Evolutionary conservation across 2,113 vertebrate species (phyloP).

Genomic region (Nycticebus coucang): DNA sequence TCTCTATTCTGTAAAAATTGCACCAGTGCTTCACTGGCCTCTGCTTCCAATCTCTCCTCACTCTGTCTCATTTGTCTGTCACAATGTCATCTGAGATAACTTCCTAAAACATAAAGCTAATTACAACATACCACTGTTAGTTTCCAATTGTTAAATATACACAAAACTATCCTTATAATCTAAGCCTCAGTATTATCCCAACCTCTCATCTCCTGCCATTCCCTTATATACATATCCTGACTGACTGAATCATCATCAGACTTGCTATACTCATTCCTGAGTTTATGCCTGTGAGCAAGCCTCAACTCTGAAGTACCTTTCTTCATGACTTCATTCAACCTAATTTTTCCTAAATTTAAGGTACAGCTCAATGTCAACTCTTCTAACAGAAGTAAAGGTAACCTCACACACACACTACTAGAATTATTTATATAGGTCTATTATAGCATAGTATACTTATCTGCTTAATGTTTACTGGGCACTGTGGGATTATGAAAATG

Average conservation of each 20-base stretch:
- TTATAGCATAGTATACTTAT: background rate
- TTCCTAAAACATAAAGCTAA: constrained; percentile 10
- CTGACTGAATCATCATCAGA: background rate
- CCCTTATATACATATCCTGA: background rate
- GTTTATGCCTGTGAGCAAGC: background rate
- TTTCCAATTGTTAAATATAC: background rate
- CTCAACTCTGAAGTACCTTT: background rate
- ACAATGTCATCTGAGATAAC: background rate
- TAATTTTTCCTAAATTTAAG: background rate
- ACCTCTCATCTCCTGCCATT: background rate
- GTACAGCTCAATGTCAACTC: background rate
- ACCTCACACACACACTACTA: background rate
- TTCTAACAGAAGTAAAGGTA: constrained; percentile 1
- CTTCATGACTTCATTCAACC: constrained; percentile 8
- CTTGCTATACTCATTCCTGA: background rate
- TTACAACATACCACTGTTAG: background rate
- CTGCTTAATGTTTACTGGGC: background rate
- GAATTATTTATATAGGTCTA: constrained; percentile 7
- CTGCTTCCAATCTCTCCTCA: background rate
- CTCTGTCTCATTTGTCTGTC: background rate
- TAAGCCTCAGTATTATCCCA: background rate
- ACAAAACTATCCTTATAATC: constrained; percentile 6
- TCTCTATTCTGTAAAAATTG: background rate
- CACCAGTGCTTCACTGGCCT: background rate
- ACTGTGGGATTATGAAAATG: constrained; percentile 31